Conservation (phyloP, 2,113 vertebrate genomes). For the Hydrochoerus hydrochaeris region DNA sequence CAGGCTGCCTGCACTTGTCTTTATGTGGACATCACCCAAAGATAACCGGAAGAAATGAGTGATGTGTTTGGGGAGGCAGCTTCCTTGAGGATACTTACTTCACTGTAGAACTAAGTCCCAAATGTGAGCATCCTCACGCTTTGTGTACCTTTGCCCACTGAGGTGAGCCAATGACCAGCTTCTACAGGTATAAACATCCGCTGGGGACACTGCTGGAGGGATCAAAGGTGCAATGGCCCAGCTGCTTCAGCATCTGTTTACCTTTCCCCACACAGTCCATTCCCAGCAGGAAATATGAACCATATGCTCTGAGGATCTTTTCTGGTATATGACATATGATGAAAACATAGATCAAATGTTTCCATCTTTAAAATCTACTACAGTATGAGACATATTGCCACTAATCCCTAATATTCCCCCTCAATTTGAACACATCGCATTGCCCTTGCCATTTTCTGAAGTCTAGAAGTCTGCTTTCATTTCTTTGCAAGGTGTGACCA, state of each 20-base stretch:
- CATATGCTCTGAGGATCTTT: background rate
- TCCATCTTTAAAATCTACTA: background rate
- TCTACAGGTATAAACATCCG: background rate
- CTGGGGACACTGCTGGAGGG: background rate
- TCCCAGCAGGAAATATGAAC: background rate
- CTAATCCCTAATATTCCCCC: background rate
- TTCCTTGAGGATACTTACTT: conserved; percentile 98
- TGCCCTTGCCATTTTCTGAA: background rate
- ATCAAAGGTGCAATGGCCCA: background rate
- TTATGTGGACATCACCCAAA: conserved; percentile 68
- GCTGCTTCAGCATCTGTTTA: background rate
- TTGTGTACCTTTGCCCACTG: background rate
- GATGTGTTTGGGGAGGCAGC: conserved; percentile 96
- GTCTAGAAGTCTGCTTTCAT: background rate
- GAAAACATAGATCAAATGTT: background rate
- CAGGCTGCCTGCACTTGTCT: background rate
- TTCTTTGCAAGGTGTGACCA: background rate
- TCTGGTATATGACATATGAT: background rate
- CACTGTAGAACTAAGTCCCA: conserved; percentile 84
- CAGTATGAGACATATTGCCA: background rate
- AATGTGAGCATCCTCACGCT: background rate
- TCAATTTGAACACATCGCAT: background rate
- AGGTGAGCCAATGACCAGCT: background rate
- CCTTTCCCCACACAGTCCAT: background rate
- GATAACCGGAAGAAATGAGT: conserved; percentile 97